Conservation (phyloP, 2,888 invertebrate species). For the Pandemis corylana region DNA sequence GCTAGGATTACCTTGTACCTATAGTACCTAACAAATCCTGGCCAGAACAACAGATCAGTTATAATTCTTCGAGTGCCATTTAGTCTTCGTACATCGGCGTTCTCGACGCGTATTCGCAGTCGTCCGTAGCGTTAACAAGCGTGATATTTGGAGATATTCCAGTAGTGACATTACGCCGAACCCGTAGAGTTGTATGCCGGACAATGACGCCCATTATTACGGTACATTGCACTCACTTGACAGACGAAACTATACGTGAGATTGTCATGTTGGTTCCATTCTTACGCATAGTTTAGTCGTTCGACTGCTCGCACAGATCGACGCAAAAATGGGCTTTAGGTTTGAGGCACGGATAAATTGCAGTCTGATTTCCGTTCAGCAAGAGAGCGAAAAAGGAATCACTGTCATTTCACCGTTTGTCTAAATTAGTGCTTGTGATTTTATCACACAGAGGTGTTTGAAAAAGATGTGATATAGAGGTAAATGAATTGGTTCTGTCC, state of each 20-base stretch:
- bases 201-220: neutral
- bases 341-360: neutral
- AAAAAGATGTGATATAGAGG: neutral
- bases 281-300: neutral
- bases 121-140: neutral
- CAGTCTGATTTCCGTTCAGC: too few species aligned
- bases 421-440: constrained; percentile 5
- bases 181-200: neutral
- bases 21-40: neutral
- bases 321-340: neutral
- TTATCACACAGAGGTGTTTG: neutral
- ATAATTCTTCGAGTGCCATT: neutral
- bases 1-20: neutral
- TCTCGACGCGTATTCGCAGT: neutral
- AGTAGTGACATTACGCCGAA: neutral
- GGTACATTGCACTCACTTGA: neutral
- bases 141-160: neutral
- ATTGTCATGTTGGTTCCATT: neutral
- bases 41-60: neutral
- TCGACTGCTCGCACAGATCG: neutral
- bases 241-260: neutral
- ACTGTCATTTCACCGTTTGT: neutral
- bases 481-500: neutral
- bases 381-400: neutral
- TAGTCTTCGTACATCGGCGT: neutral